These are phyloP conservation scores for Lepidochrysops patricia DNA, from an alignment of 2,888 invertebrate genomes.

Conservation along the genomic window DNA sequence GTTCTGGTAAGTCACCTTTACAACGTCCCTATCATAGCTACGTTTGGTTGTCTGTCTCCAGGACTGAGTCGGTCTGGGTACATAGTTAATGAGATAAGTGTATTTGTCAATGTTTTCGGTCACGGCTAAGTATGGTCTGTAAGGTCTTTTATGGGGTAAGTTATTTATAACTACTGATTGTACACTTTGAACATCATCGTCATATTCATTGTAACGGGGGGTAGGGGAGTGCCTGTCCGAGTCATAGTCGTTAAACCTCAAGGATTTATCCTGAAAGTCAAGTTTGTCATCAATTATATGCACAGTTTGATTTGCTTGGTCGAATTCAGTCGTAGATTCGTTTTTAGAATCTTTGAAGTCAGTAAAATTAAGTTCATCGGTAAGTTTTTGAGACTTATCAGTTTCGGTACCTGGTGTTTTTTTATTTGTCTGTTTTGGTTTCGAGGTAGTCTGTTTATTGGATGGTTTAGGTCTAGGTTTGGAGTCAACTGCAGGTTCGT, in stretches of 20 bases:
- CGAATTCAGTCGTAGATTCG: conserved; percentile 27
- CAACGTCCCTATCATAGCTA: conserved; percentile 52
- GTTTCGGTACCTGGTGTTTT: not conserved
- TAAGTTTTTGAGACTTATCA: conserved; percentile 22
- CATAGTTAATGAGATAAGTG: conserved; percentile 68
- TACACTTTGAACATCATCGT: conserved; percentile 49
- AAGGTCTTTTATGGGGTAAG: conserved; percentile 52
- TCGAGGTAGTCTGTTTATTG: conserved; percentile 29
- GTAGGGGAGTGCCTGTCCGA: conserved; percentile 39
- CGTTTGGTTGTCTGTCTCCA: conserved; percentile 58
- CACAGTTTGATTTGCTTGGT: conserved; percentile 35
- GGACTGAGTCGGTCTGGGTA: conserved; percentile 66
- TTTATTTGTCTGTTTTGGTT: conserved; percentile 21
- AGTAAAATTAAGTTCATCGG: conserved; percentile 23
- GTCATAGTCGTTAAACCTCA: conserved; percentile 48
- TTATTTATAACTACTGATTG: conserved; percentile 62
- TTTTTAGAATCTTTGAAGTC: conserved; percentile 27
- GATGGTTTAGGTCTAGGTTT: conserved; percentile 19
- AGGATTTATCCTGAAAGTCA: conserved; percentile 69
- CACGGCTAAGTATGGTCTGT: conserved; percentile 58
- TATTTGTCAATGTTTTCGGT: conserved; percentile 67
- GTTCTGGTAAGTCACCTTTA: conserved; percentile 65
- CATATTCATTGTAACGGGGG: conserved; percentile 44
- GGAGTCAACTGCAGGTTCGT: conserved; percentile 21
- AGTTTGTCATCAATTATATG: conserved; percentile 75